A percentile compares a stretch with the other conserved stretches of the same genome.
Evolutionary conservation across 1,140 invertebrate species (phyloP).

Genomic region (Neotoxoptera formosana): DNA sequence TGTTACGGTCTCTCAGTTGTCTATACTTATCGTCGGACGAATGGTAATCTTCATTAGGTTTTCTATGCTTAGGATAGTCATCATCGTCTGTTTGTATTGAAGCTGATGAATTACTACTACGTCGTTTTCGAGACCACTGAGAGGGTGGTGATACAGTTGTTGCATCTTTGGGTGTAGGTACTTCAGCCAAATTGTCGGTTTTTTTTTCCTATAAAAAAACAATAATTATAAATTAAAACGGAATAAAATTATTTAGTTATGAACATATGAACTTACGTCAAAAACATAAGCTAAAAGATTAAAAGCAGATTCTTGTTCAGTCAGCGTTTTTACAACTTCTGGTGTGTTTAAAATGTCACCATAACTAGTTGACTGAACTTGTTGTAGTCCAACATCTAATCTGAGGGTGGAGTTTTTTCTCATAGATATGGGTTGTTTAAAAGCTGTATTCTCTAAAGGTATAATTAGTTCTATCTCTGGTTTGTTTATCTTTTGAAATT

Average conservation of each 20-base stretch:
- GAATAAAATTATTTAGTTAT: not conserved
- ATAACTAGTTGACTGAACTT: slow-evolving; percentile 49
- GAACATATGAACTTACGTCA: slow-evolving; percentile 51
- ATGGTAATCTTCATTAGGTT: slow-evolving; percentile 45
- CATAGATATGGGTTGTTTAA: slow-evolving; percentile 45
- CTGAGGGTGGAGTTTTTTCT: slow-evolving; percentile 38
- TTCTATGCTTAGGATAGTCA: slow-evolving; percentile 48
- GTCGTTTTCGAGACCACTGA: slow-evolving; percentile 44
- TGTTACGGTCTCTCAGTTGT: slow-evolving; percentile 76
- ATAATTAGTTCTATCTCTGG: slow-evolving; percentile 8
- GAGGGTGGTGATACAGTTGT: not conserved
- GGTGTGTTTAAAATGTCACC: slow-evolving; percentile 50
- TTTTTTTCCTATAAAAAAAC: slow-evolving; percentile 42
- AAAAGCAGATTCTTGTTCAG: slow-evolving; percentile 59
- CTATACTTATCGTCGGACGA: slow-evolving; percentile 67
- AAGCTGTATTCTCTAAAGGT: slow-evolving; percentile 23
- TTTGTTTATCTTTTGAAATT: not conserved
- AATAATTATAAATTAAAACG: not conserved
- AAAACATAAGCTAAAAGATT: slow-evolving; percentile 59
- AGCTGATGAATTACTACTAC: slow-evolving; percentile 54
- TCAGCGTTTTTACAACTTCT: slow-evolving; percentile 55
- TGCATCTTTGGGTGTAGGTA: slow-evolving; percentile 37
- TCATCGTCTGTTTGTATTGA: slow-evolving; percentile 51
- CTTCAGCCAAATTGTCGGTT: slow-evolving; percentile 26
- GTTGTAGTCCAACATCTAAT: slow-evolving; percentile 48